Conservation (phyloP, 2,888 invertebrate genomes). For the Eudasyphora cyanicolor region DNA sequence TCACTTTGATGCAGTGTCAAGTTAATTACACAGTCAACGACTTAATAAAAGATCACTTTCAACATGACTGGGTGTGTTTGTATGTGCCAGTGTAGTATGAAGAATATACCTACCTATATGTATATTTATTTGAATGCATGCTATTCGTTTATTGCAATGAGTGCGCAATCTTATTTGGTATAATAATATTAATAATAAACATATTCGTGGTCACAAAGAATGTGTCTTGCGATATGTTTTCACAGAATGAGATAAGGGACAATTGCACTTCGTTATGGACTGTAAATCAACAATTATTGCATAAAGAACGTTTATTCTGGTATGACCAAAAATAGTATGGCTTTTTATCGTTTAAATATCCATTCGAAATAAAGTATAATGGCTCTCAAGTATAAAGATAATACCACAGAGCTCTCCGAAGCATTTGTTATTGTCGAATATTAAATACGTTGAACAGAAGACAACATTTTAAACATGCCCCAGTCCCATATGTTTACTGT, state of each 20-base stretch:
- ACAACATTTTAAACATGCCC: no score
- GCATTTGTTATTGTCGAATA: slow-evolving; percentile 5
- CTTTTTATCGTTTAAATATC: not conserved
- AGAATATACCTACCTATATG: slow-evolving; percentile 3
- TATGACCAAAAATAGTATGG: not conserved
- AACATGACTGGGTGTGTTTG: not conserved
- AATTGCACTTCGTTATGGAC: not conserved
- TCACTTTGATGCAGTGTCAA: slow-evolving; percentile 49
- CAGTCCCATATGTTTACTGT: no score
- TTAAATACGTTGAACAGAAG: not conserved
- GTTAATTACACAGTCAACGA: slow-evolving; percentile 43
- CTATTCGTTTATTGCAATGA: slow-evolving; percentile 40
- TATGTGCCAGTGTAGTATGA: no score
- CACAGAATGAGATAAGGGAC: not conserved
- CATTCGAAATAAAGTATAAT: slow-evolving; percentile 24
- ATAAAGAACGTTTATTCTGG: not conserved
- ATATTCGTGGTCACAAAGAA: slow-evolving; percentile 1
- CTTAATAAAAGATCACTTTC: slow-evolving; percentile 42
- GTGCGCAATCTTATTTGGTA: slow-evolving; percentile 53
- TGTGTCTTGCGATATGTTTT: not conserved
- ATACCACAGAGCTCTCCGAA: slow-evolving; percentile 28
- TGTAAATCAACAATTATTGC: no score
- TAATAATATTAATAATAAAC: not conserved
- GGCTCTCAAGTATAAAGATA: slow-evolving; percentile 45
- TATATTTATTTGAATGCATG: slow-evolving; percentile 2